phyloP scores from a whole-genome alignment of 2,113 vertebrate genomes.

The Plecturocebus donacophilus region DNA sequence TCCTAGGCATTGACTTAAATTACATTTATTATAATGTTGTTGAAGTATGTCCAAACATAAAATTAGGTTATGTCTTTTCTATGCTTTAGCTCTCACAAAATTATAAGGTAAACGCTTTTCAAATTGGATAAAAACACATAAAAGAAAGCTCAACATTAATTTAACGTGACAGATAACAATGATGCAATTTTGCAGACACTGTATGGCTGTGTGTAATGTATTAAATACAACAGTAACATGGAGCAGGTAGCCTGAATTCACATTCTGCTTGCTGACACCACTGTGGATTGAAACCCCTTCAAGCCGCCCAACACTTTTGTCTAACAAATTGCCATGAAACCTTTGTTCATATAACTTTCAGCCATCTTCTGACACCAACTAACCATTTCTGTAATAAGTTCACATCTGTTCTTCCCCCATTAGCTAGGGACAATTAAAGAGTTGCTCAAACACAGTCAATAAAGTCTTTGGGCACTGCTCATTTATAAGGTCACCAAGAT shows the following conservation, averaged over 20 bases:
- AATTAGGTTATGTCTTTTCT: neutral
- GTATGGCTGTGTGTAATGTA: rapidly evolving
- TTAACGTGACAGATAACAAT: neutral
- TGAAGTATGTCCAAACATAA: conserved; percentile 36
- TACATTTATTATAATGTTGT: neutral
- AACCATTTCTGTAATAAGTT: neutral
- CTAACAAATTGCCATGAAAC: neutral
- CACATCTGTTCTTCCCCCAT: neutral
- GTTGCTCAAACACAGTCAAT: neutral
- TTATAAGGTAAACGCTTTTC: neutral
- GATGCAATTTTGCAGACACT: neutral
- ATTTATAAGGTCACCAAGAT: neutral
- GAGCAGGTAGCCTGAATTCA: neutral
- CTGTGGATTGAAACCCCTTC: neutral
- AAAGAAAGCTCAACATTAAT: neutral
- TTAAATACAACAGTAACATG: neutral
- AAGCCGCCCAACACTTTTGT: neutral
- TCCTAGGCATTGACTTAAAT: neutral
- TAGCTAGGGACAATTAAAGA: neutral
- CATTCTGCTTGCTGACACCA: neutral
- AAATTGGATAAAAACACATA: conserved; percentile 18
- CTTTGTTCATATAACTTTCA: neutral
- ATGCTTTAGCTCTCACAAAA: neutral
- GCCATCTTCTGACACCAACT: neutral
- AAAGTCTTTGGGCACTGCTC: neutral